A percentile compares a stretch with the other conserved stretches of the same genome.
Conservation (phyloP, 30 jellyfish, hydroid and myxozoan genomes). For the Sanderia malayensis region DNA sequence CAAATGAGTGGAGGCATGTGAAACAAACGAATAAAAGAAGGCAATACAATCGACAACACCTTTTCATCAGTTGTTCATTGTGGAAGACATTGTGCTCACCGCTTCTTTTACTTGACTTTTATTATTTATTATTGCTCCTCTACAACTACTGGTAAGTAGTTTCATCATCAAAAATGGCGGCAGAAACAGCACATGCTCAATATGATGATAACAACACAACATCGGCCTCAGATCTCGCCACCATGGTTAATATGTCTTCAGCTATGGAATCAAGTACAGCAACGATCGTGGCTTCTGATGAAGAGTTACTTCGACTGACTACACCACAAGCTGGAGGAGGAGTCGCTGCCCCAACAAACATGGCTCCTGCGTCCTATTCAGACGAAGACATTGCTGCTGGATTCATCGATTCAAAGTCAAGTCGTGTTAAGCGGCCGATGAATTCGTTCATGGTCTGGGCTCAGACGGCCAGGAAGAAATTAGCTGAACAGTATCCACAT, state of each 20-base stretch:
- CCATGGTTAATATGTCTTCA: conserved; percentile 39
- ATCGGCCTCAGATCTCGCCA: conserved; percentile 26
- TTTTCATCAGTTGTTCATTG: conserved; percentile 74
- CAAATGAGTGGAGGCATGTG: conserved; percentile 49
- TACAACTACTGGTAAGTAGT: conserved; percentile 11
- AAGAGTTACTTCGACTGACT: conserved; percentile 75
- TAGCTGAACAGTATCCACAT: conserved; percentile 96
- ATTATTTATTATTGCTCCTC: no score
- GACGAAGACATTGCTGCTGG: conserved; percentile 61
- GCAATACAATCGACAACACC: conserved; percentile 75
- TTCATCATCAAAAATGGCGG: conserved; percentile 91
- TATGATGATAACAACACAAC: conserved; percentile 58
- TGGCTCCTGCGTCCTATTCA: conserved; percentile 59
- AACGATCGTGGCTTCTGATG: conserved; percentile 70
- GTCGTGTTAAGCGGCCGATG: conserved; percentile 98
- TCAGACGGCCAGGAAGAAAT: conserved; percentile 92
- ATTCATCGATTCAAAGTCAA: conserved; percentile 74
- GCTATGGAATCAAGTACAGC: conserved; percentile 22
- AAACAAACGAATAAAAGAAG: conserved; percentile 65
- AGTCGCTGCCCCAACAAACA: no score
- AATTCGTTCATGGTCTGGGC: conserved; percentile 98
- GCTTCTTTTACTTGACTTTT: conserved; percentile 31
- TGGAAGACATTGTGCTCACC: conserved; percentile 72
- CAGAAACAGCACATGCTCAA: conserved; percentile 79
- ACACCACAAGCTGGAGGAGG: conserved; percentile 52